These are phyloP conservation scores for Ceratina australensis DNA, from an alignment of 1,140 invertebrate species.

Conservation along the genomic window DNA sequence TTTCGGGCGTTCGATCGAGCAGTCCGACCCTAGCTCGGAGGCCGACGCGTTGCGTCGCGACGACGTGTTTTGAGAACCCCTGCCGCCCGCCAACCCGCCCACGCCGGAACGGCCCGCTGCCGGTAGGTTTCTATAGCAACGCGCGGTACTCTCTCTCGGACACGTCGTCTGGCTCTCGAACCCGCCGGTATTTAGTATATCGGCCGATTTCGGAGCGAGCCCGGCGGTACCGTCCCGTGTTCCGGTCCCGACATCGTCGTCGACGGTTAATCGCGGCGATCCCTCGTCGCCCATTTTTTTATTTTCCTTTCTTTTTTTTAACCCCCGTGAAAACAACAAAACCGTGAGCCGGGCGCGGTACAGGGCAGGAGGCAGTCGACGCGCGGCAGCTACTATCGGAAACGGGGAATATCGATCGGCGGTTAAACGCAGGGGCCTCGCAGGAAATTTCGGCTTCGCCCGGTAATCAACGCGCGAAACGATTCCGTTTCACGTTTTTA, in stretches of 20 bases:
- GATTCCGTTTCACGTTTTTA: neutral
- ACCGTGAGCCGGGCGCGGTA: neutral
- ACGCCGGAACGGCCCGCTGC: conserved; percentile 2
- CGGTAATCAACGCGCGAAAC: conserved; percentile 17
- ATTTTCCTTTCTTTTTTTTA: neutral
- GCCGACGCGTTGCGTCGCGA: too few species aligned
- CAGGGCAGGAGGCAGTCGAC: neutral
- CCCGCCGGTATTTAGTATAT: conserved; percentile 39
- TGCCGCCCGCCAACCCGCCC: conserved; percentile 18
- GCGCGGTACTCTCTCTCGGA: conserved; percentile 63
- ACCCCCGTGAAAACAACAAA: neutral
- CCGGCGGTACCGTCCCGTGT: neutral
- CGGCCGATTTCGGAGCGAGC: conserved; percentile 55
- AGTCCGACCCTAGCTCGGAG: neutral
- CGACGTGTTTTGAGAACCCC: conserved; percentile 51
- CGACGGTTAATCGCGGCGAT: neutral
- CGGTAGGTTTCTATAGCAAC: conserved; percentile 65
- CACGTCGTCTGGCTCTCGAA: conserved; percentile 56
- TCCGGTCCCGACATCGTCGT: neutral
- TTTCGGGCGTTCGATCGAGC: neutral
- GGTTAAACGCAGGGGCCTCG: conserved; percentile 33
- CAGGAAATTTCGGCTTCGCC: conserved; percentile 14
- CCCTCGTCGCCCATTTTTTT: neutral
- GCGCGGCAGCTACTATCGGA: neutral
- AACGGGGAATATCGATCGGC: conserved; percentile 32